Evolutionary conservation across 2,888 invertebrate species (phyloP), one percentile per base, ranked within the genome.

Genomic region (Erpobdella octoculata): DNA sequence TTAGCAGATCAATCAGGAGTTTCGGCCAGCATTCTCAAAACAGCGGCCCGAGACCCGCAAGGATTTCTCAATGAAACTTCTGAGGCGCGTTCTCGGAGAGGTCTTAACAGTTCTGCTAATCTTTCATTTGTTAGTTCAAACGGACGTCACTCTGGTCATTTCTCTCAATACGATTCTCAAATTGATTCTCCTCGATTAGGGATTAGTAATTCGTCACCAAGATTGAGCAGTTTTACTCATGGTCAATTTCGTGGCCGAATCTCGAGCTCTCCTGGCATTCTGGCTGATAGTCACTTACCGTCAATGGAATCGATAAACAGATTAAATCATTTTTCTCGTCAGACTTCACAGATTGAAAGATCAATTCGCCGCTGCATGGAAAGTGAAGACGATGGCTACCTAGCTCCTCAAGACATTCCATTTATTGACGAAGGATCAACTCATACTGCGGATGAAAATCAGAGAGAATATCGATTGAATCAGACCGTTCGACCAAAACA

Each of bases 1-100:
- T 73, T 75, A 2, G 53, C 72, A 5, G 75, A 73, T 1, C 73
- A 72, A 15, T 76, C 77, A 41, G 71, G 73, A 9, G 75, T 77
- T 12, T 73, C 75, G 6, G 53, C 59, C 33, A 75, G 74, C 35
- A 72, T 72, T 2, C 66, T 77, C 9, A 77, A 77, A 53, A 37
- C 62, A 21, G 76, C 76, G 8, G 70, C 72, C 58, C 71, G 74
- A 62, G 73, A 76, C 46, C 35, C 74, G 21, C 74, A 74, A 62
- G 37, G 74, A 12, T 66, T 70, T 18, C 71, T 76, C 71, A 76
- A 69, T 58, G 74, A 77, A 9, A 72, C 75, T 0, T 67, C 75
- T 21, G 77, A 77, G 59, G 71, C 76, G 18, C 38, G 46, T 38
- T 74, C 76, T 12, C 65, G 72, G n/a, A 74, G 76, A 28, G 41